Evolutionary conservation across 2,888 invertebrate genomes (phyloP).

Genomic region (Cosmia trapezina): DNA sequence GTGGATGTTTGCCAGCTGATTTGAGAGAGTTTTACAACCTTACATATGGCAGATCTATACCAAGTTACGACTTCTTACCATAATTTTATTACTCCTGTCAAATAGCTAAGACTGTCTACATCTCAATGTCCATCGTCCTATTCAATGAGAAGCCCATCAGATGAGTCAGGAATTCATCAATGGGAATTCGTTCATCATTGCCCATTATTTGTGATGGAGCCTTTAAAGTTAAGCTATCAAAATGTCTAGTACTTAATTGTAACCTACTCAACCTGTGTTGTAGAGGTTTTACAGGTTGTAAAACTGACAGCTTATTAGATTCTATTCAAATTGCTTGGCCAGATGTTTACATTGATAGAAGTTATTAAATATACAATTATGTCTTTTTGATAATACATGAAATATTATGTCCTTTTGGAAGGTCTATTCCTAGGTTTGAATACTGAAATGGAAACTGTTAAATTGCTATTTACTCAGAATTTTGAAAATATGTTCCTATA

Average conservation of each 20-base stretch:
- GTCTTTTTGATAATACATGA: conserved; percentile 17
- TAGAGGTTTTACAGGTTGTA: conserved; percentile 7
- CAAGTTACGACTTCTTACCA: conserved; percentile 37
- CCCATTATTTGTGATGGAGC: conserved; percentile 32
- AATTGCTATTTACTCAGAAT: conserved; percentile 21
- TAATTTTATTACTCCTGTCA: conserved; percentile 55
- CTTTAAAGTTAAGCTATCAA: conserved; percentile 33
- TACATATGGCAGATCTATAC: conserved; percentile 18
- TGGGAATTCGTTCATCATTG: conserved; percentile 45
- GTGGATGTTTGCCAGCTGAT: not conserved
- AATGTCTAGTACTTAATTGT: conserved; percentile 26
- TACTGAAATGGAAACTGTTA: conserved; percentile 25
- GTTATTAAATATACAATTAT: conserved; percentile 12
- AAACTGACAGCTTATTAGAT: conserved; percentile 25
- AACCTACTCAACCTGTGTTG: conserved; percentile 3
- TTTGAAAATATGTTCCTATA: conserved; percentile 44
- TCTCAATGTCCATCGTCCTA: conserved; percentile 50
- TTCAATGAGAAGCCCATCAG: conserved; percentile 42
- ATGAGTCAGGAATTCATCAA: conserved; percentile 59
- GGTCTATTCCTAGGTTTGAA: conserved; percentile 12
- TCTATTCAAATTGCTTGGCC: conserved; percentile 21
- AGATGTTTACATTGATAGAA: conserved; percentile 8
- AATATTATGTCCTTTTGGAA: conserved; percentile 11
- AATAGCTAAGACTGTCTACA: conserved; percentile 34
- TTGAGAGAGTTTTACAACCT: conserved; percentile 21